Conservation (phyloP, 53 echinoderm and acorn worm species). For the Paracentrotus lividus region DNA sequence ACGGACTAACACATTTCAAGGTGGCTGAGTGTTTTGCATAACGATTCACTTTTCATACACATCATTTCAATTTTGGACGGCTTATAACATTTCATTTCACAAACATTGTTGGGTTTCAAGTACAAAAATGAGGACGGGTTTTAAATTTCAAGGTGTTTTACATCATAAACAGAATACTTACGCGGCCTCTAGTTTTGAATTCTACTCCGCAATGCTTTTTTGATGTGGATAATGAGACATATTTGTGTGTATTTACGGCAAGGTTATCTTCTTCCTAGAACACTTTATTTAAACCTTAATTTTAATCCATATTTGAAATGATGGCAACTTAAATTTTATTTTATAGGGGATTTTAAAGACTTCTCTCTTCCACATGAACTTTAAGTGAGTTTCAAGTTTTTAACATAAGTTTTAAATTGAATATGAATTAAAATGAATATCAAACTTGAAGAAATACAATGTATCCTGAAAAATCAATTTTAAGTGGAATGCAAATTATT, state of each 20-base stretch:
- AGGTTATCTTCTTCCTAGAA: neutral
- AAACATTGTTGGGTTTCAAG: neutral
- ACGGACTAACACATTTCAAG: neutral
- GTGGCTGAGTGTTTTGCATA: neutral
- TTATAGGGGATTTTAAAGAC: neutral
- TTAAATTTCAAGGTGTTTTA: conserved; percentile 11
- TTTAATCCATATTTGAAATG: neutral
- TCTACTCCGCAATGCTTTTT: neutral
- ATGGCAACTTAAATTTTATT: neutral
- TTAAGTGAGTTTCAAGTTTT: neutral
- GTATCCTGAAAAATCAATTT: too few relatives aligned
- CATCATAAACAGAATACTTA: neutral
- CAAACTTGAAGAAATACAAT: neutral
- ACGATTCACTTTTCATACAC: neutral
- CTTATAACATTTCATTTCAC: neutral
- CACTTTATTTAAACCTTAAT: neutral
- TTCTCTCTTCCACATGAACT: neutral
- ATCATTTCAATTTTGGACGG: neutral
- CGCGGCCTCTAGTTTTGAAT: neutral
- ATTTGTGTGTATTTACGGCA: neutral
- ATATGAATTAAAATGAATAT: neutral
- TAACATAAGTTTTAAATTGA: neutral
- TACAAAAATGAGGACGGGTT: conserved; percentile 42
- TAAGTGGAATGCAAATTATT: neutral
- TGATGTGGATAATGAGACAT: neutral